Conservation (phyloP, 1,140 invertebrate genomes). For the Acarapis woodi region DNA sequence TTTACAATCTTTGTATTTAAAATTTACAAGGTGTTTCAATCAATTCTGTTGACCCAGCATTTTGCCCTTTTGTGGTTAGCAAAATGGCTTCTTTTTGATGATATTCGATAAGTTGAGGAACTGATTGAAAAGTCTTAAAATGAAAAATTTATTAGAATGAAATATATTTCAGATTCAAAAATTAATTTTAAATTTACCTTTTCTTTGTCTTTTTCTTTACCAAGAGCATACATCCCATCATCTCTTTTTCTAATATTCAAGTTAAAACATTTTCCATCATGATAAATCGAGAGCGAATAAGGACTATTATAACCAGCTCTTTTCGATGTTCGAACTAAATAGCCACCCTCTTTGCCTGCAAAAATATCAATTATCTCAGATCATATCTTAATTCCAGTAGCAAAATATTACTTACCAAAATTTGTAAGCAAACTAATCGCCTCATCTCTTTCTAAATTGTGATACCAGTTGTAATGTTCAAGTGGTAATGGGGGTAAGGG, state of each 20-base stretch:
- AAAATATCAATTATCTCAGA: no score
- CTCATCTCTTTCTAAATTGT: constrained; percentile 13
- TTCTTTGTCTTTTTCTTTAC: constrained; percentile 15
- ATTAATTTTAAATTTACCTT: constrained; percentile 6
- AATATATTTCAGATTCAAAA: no score
- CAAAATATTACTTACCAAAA: no score
- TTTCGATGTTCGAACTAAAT: constrained; percentile 13
- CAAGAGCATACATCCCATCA: constrained; percentile 14
- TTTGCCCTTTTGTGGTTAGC: constrained; percentile 12
- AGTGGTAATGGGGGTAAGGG: not conserved
- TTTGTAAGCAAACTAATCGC: constrained; percentile 11
- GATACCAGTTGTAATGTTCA: constrained; percentile 13
- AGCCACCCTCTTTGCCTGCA: constrained; percentile 12
- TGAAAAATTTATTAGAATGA: no score
- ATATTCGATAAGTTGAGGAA: constrained; percentile 12
- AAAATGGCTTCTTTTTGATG: constrained; percentile 14
- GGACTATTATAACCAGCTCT: constrained; percentile 14
- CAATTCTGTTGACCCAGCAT: constrained; percentile 12
- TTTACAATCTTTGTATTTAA: no score
- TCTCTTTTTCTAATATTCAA: constrained; percentile 13
- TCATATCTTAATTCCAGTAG: no score
- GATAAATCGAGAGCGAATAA: constrained; percentile 13
- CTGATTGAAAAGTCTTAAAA: constrained; percentile 10
- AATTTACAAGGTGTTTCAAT: constrained; percentile 3
- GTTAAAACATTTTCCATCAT: constrained; percentile 13